Evolutionary conservation across 2,113 vertebrate genomes (phyloP), one percentile per base, ranked within the genome.

Genomic region (Chitala chitala): DNA sequence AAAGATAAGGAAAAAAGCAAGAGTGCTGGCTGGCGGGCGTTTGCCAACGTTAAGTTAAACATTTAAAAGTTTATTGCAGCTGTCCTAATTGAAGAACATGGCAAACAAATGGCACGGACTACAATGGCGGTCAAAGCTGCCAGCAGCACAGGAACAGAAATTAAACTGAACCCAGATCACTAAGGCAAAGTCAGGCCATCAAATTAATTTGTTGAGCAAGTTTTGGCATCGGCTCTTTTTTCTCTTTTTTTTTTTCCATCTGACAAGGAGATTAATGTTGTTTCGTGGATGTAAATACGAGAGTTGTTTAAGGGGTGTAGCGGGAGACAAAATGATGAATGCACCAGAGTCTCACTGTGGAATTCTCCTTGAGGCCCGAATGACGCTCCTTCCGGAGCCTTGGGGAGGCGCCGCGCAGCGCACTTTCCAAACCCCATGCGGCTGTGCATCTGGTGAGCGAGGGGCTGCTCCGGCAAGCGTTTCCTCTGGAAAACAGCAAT

Each of bases 221-320:
- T 69, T 33, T 69, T 17, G 15, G 29, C 29, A 51, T 33, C 17
- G 15, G n/a, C 24, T 29, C 38, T 63, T 63, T 63, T 63, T 59
- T 61, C 22, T 20, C 36, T 17, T 38, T 5, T 8, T 31, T 12
- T 31, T n/a, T 5, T n/a, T 36, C 36, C 17, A 31, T 31, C 29
- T 82, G 77, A 81, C 80, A 80, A 72, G 73, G 75, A 86, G 81
- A 86, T 76, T 79, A 80, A 88, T 88, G 82, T 76, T 79, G 77
- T 81, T 77, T 77, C 77, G 50, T 8, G 46, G 68, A 75, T 71
- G 72, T 75, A 79, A 80, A 80, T 81, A 75, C 74, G 81, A 74
- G 72, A 75, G 51, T 78, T 84, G 79, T 85, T 84, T 81, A 78
- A 78, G 5, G 73, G 69, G 75, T 73, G 81, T 76, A 81, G 48